Evolutionary conservation across 1,140 invertebrate genomes (phyloP), one percentile per base, ranked within the genome.

Genomic region (Drosophila teissieri): DNA sequence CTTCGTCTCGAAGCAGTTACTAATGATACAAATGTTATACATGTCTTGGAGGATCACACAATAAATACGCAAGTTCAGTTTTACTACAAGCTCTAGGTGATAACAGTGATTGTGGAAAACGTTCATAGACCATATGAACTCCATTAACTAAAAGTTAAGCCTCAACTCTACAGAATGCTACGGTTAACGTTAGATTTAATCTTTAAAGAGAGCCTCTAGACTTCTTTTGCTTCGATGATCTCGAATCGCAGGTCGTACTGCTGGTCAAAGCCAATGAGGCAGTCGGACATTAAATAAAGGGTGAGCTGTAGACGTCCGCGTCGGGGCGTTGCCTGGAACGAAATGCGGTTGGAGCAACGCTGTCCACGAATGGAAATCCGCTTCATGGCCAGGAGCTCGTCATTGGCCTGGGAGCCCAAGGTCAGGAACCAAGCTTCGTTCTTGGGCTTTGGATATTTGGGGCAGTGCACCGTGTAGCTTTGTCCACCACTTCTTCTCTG

Each of bases 351-450:
- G 39, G 81, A 67, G 54, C 92, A 92, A 31, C 92, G 93, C 6
- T 92, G 92, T 12, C 88, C 93, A 4, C 93, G 88, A 34, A 93
- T 83, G 0, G 93, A 92, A 1, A 96, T 92, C 67, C 98, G 93
- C 90, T 98, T 99, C 72, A 99, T 93, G n/a, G 97, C 97, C 34
- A 96, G 92, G n/a, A 99, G 93, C 86, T 99, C 97, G 39, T 93
- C 93, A 2, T 93, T 93, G 57, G 95, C 94, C 19, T 95, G 90
- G 55, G 95, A 94, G 10, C 98, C 98, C 1, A 99, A 92, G 0
- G 98, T 94, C 0, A 99, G 80, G 92, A 99, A 96, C 98, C 98
- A 99, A 48, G 97, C 97, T 92, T 99, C 98, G 78, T 98, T 97
- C 93, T 99, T 99, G 6, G 96, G 95, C 92, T 98, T 98, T 0